Conservation (phyloP, 2,888 invertebrate species). For the Minunthozetes semirufus region DNA sequence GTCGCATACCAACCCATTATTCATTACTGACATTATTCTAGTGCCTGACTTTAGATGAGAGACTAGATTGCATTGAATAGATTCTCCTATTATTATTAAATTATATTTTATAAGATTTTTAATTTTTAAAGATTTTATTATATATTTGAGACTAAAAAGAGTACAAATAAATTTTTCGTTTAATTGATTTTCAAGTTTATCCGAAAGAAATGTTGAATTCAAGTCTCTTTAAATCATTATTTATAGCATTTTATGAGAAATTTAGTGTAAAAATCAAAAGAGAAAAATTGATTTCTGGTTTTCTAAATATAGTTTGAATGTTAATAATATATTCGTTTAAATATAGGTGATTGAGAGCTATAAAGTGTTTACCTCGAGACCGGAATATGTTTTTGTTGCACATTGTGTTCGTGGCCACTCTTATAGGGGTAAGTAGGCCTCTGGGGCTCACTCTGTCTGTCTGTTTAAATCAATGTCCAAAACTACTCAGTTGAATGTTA, state of each 20-base stretch:
- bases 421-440: slow-evolving; percentile 30
- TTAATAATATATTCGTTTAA: slow-evolving; percentile 8
- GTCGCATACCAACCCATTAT: background rate
- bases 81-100: too few relatives aligned
- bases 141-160: too few relatives aligned
- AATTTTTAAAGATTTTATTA: too few relatives aligned
- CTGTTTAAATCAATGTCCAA: background rate
- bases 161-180: too few relatives aligned
- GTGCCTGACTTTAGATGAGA: background rate
- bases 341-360: slow-evolving; percentile 15
- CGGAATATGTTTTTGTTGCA: background rate
- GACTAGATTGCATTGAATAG: too few relatives aligned
- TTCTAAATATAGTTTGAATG: background rate
- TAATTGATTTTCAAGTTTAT: too few relatives aligned
- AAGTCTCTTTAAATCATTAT: too few relatives aligned
- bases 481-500: background rate
- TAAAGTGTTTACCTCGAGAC: background rate
- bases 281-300: too few relatives aligned
- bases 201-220: too few relatives aligned
- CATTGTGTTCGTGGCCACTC: slow-evolving; percentile 18
- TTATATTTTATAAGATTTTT: too few relatives aligned
- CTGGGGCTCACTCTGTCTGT: background rate
- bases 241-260: too few relatives aligned
- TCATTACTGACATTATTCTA: background rate
- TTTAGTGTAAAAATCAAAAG: too few relatives aligned